phyloP scores from a whole-genome alignment of 2,113 vertebrate species.

The Paradisaea rubra region DNA sequence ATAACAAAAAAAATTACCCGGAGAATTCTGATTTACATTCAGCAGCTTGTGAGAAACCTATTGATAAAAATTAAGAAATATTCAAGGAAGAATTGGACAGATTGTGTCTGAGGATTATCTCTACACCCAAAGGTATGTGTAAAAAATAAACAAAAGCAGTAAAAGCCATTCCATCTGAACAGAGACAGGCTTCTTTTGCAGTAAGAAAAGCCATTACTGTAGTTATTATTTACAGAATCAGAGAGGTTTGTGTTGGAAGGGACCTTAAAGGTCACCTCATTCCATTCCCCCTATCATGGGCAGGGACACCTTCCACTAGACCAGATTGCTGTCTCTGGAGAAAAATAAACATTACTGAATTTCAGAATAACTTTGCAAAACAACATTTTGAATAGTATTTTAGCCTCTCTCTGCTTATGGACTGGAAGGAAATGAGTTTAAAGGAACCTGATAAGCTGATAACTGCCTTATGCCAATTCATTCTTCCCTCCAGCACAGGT shows the following conservation, averaged over 20 bases:
- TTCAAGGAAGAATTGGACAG: neutral
- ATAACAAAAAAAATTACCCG: neutral
- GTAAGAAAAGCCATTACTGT: neutral
- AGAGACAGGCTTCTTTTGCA: neutral
- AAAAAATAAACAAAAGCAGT: slow-evolving; percentile 11
- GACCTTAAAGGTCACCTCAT: neutral
- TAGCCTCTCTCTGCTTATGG: neutral
- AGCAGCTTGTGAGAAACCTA: neutral
- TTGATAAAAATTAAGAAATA: neutral
- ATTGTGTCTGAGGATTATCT: neutral
- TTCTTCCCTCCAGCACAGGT: neutral
- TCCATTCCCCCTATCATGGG: neutral
- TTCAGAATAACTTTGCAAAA: neutral
- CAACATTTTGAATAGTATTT: neutral
- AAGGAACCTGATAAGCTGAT: neutral
- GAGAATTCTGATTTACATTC: neutral
- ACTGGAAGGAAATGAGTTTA: neutral
- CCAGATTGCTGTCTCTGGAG: neutral
- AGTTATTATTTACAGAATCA: neutral
- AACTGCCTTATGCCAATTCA: neutral
- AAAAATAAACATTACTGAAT: neutral
- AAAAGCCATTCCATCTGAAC: neutral
- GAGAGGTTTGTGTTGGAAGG: neutral
- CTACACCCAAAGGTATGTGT: neutral
- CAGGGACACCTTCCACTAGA: neutral